Evolutionary conservation across 2,797 vertebrate species (phyloP), one percentile per base, ranked within the genome.

Genomic region (Naso thynnoides): DNA sequence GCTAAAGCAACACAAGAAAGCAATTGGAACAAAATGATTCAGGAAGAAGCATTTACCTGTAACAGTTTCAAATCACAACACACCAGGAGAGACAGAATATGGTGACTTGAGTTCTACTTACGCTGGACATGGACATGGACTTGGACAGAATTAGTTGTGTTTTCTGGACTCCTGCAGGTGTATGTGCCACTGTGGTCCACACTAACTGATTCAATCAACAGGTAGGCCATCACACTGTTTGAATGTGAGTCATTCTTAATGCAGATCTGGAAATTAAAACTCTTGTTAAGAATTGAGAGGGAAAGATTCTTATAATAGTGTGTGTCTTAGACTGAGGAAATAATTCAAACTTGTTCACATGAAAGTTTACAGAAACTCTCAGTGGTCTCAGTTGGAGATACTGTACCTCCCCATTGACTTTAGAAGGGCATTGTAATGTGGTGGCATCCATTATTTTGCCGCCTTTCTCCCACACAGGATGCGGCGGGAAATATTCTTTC

Each of bases 1-100:
- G 94, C 97, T 99, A 88, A 83, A 19, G 79, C 64, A 67, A 81
- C 10, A 76, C 2, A 26, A 29, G 15, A 74, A 53, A 16, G 2
- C 68, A 55, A 62, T 70, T 26, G 57, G 13, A 41, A 19, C 10
- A 53, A 47, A 15, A 11, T 41, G 1, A 5, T 58, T 24, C 26
- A 5, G 50, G 56, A 2, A 2, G 0, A 38, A 7, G 1, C 0
- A 38, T 3, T 50, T 1, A 41, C 2, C 39, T 8, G 2, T 24
- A 36, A 53, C 2, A 41, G 2, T 26, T 49, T 44, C 4, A 33
- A 39, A 53, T 48, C 11, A 54, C 0, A 7, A 15, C 3, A 44
- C 19, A 5, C 18, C 33, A 13, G 63, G 15, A 56, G 16, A 61
- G 10, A 52, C 14, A 11, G 3, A n/a, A 38, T 19, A 16, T 29